Evolutionary conservation across 2,797 vertebrate genomes (phyloP), one percentile per base, ranked within the genome.

Genomic region (Chelonia mydas): DNA sequence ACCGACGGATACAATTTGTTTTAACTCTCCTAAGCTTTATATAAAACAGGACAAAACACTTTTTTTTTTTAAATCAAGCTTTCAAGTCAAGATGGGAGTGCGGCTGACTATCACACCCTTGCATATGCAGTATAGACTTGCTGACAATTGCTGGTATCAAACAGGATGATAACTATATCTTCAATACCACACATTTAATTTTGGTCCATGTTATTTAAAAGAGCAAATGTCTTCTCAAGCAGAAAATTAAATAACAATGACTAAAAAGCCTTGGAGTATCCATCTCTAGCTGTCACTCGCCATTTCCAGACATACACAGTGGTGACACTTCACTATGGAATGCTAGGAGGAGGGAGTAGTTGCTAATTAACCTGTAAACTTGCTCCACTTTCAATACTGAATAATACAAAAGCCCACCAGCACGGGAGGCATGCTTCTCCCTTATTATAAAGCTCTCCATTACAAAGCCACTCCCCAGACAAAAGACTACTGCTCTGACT

Each of bases 301-400:
- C 55, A 8, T 55, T 86, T 91, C 78, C 68, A 61, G 81, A 74
- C 25, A 3, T 0, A 37, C 79, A n/a, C 0, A 0, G 28, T 47
- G 59, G 49, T 47, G 87, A 89, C 87, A 76, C 9, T 68, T 94
- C 86, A 78, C 23, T 91, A 83, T 37, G 86, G 92, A 59, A 50
- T 68, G 83, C n/a, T 90, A 89, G 61, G 37, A 94, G 79, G 19
- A 91, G 41, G 41, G 51, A 80, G 89, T 91, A 97, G 83, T 94
- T 93, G 92, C 92, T 96, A 95, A 96, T 95, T 96, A 97, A 97
- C 94, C 95, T 94, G 94, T 5, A 97, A 97, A 95, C 88, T 88
- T 95, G 94, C 86, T 82, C 89, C 90, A 89, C 92, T 94, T 87
- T 50, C 78, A 54, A 92, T 86, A 91, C 68, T 79, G 78, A 7